A percentile compares a stretch with the other conserved stretches of the same genome.
Evolutionary conservation across 2,888 invertebrate genomes (phyloP).

Genomic region (Nasonovia ribisnigri): DNA sequence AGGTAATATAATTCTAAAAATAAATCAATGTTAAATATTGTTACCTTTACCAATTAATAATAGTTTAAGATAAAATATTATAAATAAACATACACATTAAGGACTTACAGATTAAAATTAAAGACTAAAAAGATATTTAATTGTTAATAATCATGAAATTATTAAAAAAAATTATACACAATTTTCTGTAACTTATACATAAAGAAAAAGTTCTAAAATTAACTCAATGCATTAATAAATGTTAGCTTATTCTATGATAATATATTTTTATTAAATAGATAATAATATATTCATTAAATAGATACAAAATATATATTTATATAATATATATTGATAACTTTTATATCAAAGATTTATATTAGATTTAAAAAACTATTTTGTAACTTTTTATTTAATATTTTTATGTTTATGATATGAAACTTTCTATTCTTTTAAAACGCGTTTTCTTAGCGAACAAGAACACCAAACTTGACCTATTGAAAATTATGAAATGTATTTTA

Average conservation of each 20-base stretch:
- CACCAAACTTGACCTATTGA: conserved; percentile 51
- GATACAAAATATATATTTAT: conserved; percentile 30
- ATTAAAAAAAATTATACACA: conserved; percentile 45
- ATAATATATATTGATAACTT: conserved; percentile 38
- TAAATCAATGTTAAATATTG: conserved; percentile 35
- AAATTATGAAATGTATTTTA: not conserved
- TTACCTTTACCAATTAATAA: conserved; percentile 63
- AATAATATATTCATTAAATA: conserved; percentile 40
- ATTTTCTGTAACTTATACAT: conserved; percentile 50
- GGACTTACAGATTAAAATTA: conserved; percentile 48
- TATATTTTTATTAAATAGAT: conserved; percentile 28
- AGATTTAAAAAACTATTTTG: not conserved
- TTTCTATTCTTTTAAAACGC: not conserved
- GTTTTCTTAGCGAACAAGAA: conserved; percentile 47
- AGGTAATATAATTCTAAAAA: conserved; percentile 56
- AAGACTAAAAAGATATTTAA: conserved; percentile 45
- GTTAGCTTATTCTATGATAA: conserved; percentile 48
- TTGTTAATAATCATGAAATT: conserved; percentile 41
- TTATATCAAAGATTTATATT: conserved; percentile 26
- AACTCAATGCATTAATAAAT: conserved; percentile 38
- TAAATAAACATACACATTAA: conserved; percentile 55
- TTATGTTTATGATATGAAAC: not conserved
- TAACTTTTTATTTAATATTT: not conserved
- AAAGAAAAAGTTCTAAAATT: conserved; percentile 38
- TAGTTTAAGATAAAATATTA: conserved; percentile 37